Conservation (phyloP, 53 echinoderm and acorn worm genomes). For the Luidia sarsii region DNA sequence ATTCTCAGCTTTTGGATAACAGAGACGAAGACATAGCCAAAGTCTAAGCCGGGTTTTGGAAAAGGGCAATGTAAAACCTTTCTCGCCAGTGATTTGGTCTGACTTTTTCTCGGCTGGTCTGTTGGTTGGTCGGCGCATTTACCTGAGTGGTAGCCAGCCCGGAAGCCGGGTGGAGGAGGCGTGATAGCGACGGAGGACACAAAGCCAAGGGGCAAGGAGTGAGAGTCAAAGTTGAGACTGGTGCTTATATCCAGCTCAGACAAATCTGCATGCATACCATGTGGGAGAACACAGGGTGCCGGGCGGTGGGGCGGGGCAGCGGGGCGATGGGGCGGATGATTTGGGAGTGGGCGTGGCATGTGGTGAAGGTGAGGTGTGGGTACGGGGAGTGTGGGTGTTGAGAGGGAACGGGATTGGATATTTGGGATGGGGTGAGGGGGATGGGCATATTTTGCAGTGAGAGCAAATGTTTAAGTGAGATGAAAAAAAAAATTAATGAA, state of each 20-base stretch:
- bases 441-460: not conserved
- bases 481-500: not conserved
- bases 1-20: no score
- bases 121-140: conserved; percentile 17
- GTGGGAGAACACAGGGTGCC: not conserved
- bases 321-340: not conserved
- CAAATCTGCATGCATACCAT: conserved; percentile 44
- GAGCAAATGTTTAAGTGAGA: not conserved
- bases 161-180: conserved; percentile 79
- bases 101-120: no score
- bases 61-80: no score
- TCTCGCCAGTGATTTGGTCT: no score
- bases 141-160: conserved; percentile 71
- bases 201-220: conserved; percentile 63
- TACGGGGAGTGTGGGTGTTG: not conserved
- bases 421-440: not conserved
- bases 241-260: conserved; percentile 56
- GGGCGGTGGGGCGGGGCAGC: not conserved
- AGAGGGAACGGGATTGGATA: not conserved
- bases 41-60: no score
- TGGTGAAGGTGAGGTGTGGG: not conserved
- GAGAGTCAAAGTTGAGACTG: conserved; percentile 81
- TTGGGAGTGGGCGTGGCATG: not conserved
- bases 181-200: conserved; percentile 33
- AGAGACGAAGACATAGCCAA: no score